These are phyloP conservation scores for Eulimnadia texana DNA, from an alignment of 1,140 invertebrate genomes.

Conservation along the genomic window DNA sequence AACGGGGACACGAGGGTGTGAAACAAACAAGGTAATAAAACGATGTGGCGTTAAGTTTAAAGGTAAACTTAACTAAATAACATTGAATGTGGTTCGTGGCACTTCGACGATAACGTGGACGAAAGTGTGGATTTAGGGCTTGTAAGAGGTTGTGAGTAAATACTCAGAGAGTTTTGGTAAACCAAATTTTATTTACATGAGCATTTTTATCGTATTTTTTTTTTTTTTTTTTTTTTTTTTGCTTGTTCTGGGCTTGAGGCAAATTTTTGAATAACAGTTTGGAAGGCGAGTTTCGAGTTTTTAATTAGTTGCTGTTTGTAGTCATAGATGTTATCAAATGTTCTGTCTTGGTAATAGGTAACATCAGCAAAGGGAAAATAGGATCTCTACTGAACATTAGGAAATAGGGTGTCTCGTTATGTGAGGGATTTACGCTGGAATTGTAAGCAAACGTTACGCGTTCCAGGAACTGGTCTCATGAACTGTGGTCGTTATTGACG, in stretches of 20 bases:
- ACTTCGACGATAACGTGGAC: too few species aligned
- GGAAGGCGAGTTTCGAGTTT: not conserved
- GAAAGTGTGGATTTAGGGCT: too few species aligned
- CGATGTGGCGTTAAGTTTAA: too few species aligned
- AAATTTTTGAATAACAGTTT: not conserved
- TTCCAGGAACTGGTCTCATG: too few species aligned
- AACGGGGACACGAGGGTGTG: too few species aligned
- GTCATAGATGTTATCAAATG: not conserved
- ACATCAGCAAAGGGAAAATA: not conserved
- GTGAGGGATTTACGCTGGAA: not conserved
- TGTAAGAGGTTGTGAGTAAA: too few species aligned
- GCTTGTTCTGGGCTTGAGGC: not conserved
- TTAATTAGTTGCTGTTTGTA: not conserved
- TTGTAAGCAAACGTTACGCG: not conserved
- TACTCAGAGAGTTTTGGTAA: too few species aligned
- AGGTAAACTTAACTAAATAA: too few species aligned
- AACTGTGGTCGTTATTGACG: too few species aligned
- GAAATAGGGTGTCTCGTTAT: constrained; percentile 2
- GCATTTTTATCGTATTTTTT: not conserved
- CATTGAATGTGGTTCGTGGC: too few species aligned
- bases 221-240: not conserved
- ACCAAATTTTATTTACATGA: not conserved
- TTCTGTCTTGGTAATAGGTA: not conserved
- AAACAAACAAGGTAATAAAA: too few species aligned
- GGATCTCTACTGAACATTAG: not conserved